These are phyloP conservation scores for Magallana ariakensis DNA, from an alignment of 1,140 invertebrate genomes.

Conservation along the genomic window DNA sequence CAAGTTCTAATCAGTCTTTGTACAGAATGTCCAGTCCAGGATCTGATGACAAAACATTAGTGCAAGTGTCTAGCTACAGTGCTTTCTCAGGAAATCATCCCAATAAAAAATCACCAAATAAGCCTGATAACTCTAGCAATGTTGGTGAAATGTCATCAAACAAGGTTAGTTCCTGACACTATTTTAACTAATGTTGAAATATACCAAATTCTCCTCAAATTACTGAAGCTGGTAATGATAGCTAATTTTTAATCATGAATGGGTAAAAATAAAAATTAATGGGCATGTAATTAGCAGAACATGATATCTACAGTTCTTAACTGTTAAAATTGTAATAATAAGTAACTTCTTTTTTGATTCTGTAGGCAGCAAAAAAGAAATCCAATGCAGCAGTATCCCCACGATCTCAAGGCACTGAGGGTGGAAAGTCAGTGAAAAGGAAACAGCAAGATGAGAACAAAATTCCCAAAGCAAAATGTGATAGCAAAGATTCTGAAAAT, in stretches of 20 bases:
- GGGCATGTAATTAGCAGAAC: too few relatives aligned
- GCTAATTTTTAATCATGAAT: too few relatives aligned
- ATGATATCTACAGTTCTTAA: too few relatives aligned
- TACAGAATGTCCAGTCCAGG: slow-evolving; percentile 57
- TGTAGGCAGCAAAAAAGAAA: slow-evolving; percentile 24
- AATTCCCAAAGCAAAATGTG: slow-evolving; percentile 26
- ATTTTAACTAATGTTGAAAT: too few relatives aligned
- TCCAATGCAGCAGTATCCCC: slow-evolving; percentile 25
- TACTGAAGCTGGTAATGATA: too few relatives aligned
- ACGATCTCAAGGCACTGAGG: background rate
- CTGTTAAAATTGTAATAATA: too few relatives aligned
- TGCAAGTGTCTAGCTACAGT: slow-evolving; percentile 65
- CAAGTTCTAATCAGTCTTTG: slow-evolving; percentile 16
- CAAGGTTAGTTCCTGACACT: background rate
- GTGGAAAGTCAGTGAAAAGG: background rate
- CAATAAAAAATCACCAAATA: slow-evolving; percentile 40
- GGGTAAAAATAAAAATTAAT: too few relatives aligned
- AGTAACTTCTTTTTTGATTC: too few relatives aligned
- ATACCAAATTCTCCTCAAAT: too few relatives aligned
- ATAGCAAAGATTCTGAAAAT: slow-evolving; percentile 30
- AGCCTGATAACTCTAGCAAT: background rate
- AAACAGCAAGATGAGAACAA: slow-evolving; percentile 21
- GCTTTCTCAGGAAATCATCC: slow-evolving; percentile 46
- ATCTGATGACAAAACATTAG: slow-evolving; percentile 56
- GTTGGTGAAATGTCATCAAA: background rate